Evolutionary conservation across 2,797 vertebrate genomes (phyloP).

Genomic region (Ambastaia sidthimunki): DNA sequence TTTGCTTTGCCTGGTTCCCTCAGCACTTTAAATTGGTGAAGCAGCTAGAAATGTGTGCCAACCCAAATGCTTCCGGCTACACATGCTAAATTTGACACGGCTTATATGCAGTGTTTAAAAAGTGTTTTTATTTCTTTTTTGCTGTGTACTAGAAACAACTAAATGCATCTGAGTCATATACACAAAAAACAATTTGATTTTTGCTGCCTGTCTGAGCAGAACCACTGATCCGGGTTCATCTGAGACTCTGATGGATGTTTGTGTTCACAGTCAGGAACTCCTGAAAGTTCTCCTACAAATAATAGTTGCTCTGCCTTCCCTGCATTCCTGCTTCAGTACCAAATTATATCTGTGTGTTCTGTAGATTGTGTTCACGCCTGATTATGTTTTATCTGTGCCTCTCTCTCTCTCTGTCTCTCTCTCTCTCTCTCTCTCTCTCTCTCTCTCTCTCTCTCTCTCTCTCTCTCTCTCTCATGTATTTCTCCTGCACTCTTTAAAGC

Average conservation of each 20-base stretch:
- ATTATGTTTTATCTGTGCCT: constrained; percentile 68
- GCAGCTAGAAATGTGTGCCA: no score
- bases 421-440: constrained; percentile 58
- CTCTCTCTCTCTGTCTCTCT: constrained; percentile 40
- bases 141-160: background rate
- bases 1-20: no score
- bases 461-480: constrained; percentile 48
- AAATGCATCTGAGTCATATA: background rate
- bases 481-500: constrained; percentile 44
- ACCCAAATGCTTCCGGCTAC: no score
- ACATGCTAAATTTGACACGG: background rate
- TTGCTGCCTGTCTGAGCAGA: constrained; percentile 13
- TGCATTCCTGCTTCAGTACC: constrained; percentile 65
- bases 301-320: constrained; percentile 71
- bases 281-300: constrained; percentile 69
- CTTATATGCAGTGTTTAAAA: background rate
- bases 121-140: background rate
- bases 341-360: constrained; percentile 76
- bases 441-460: no score
- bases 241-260: constrained; percentile 37
- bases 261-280: constrained; percentile 55
- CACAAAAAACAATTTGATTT: background rate
- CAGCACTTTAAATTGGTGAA: no score
- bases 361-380: constrained; percentile 72
- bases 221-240: constrained; percentile 31